Evolutionary conservation across 1,140 invertebrate genomes (phyloP).

Genomic region (Hermetia illucens): DNA sequence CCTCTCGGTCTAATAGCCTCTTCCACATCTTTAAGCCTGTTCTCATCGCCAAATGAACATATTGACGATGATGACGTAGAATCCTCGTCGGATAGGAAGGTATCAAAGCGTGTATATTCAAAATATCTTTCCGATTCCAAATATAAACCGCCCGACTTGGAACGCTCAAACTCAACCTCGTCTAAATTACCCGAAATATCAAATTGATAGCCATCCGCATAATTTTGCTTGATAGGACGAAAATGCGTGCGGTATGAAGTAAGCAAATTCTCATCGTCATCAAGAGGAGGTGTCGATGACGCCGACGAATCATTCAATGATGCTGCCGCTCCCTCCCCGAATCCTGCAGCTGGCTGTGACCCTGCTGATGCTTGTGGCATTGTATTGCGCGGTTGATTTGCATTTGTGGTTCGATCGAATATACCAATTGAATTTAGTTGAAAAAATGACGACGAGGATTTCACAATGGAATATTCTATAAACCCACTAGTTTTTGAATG

Average conservation of each 20-base stretch:
- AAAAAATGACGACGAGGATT: not conserved
- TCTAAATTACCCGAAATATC: conserved; percentile 48
- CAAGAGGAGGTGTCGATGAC: not conserved
- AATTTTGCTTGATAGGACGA: conserved; percentile 49
- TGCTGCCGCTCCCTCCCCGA: too few species aligned
- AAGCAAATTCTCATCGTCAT: conserved; percentile 49
- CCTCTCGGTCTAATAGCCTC: not conserved
- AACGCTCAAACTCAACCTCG: conserved; percentile 33
- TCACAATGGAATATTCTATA: conserved; percentile 1
- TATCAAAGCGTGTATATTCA: conserved; percentile 28
- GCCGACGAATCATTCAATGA: not conserved
- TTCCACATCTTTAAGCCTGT: not conserved
- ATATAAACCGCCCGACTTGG: conserved; percentile 10
- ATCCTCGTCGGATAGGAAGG: not conserved
- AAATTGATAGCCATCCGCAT: conserved; percentile 41
- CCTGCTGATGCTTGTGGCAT: not conserved
- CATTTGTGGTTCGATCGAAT: too few species aligned
- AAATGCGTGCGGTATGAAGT: conserved; percentile 60
- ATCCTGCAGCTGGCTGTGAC: too few species aligned
- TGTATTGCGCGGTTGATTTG: not conserved
- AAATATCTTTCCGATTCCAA: conserved; percentile 29
- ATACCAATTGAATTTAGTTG: too few species aligned
- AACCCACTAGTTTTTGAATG: conserved; percentile 2
- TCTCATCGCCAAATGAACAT: not conserved
- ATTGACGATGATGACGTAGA: not conserved